These are phyloP conservation scores for Molossus molossus DNA, from an alignment of 2,797 vertebrate species.

Conservation along the genomic window DNA sequence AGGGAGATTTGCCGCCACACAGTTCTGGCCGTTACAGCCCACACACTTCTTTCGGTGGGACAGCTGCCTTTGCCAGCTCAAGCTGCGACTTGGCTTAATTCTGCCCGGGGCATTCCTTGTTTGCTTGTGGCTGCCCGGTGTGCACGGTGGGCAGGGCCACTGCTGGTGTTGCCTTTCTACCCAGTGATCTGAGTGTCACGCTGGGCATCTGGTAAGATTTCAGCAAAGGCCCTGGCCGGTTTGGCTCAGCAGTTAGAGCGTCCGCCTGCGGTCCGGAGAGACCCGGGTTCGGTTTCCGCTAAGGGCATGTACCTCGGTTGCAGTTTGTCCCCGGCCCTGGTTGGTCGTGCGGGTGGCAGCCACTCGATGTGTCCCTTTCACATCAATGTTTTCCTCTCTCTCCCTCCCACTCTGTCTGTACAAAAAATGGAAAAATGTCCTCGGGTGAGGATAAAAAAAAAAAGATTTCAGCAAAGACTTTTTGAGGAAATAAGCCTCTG, in stretches of 20 bases:
- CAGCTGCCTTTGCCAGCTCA: neutral
- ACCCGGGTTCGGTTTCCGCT: no score
- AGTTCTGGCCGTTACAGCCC: conserved; percentile 7
- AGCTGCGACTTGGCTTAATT: neutral
- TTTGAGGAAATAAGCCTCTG: neutral
- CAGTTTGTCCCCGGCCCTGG: no score
- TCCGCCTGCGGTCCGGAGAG: no score
- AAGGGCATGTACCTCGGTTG: no score
- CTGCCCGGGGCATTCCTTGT: neutral
- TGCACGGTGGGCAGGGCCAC: neutral
- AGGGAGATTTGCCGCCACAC: neutral
- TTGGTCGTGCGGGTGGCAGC: no score
- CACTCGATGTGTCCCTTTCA: no score
- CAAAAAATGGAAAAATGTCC: no score
- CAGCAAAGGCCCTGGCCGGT: no score
- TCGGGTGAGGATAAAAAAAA: no score
- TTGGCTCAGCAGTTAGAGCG: no score
- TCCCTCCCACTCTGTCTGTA: no score
- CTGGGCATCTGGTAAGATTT: conserved; percentile 38
- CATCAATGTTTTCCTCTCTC: no score
- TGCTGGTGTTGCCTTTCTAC: neutral
- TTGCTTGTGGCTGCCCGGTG: neutral
- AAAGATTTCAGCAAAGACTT: conserved; percentile 19
- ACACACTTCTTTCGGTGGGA: neutral
- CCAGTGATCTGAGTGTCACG: neutral